Conservation (phyloP, 2,113 vertebrate genomes). For the Scomber japonicus region DNA sequence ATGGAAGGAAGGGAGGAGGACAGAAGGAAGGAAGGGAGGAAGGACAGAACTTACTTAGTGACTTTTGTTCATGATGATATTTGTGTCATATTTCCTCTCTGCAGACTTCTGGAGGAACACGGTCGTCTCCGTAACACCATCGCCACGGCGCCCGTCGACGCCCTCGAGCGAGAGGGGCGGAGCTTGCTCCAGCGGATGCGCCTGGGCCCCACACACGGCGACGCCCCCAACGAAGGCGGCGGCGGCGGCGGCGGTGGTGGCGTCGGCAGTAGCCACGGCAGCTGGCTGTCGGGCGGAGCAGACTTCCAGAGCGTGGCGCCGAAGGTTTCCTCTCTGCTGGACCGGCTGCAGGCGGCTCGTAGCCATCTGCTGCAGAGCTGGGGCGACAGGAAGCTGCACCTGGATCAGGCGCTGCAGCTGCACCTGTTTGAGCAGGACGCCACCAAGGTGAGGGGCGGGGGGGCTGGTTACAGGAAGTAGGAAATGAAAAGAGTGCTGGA, state of each 20-base stretch:
- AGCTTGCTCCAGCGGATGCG: conserved; percentile 95
- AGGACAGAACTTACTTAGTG: no score
- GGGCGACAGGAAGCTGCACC: conserved; percentile 86
- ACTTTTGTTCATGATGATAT: no score
- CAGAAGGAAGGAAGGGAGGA: no score
- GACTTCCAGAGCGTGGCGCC: conserved; percentile 98
- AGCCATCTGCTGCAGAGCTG: conserved; percentile 78
- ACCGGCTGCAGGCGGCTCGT: conserved; percentile 93
- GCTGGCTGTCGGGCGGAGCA: conserved; percentile 94
- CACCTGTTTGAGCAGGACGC: conserved; percentile 98
- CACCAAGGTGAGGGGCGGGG: conserved; percentile 89
- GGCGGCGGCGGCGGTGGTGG: no score
- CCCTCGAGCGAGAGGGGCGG: conserved; percentile 95
- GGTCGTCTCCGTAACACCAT: conserved; percentile 95
- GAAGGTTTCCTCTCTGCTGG: conserved; percentile 94
- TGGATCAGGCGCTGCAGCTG: conserved; percentile 97
- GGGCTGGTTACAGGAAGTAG: background rate
- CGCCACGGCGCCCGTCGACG: conserved; percentile 95
- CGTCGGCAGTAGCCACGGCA: conserved; percentile 90
- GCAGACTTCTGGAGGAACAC: conserved; percentile 94
- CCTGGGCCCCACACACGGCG: conserved; percentile 81
- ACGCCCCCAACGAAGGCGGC: conserved; percentile 60
- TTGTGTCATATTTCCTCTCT: background rate
- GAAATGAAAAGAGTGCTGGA: no score
- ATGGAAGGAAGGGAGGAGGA: no score